phyloP scores from a whole-genome alignment of 2,797 vertebrate species.

The Sternarchorhynchus goeldii region DNA sequence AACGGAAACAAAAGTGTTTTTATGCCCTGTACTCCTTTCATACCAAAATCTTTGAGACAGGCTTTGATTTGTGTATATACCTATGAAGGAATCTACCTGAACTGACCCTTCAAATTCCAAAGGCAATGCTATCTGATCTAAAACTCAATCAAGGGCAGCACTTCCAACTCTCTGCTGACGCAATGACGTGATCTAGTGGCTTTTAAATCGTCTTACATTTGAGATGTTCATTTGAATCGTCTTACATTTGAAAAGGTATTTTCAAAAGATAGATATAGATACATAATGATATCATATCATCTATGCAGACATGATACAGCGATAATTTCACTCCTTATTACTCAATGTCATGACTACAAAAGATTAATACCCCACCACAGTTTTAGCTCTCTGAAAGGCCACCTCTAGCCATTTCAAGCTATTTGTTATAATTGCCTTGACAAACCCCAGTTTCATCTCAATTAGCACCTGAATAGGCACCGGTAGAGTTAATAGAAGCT shows the following conservation, averaged over 20 bases:
- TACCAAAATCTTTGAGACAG: background rate
- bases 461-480: slow-evolving; percentile 94
- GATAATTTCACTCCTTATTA: slow-evolving; percentile 93
- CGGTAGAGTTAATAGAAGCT: slow-evolving; percentile 87
- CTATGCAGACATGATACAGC: slow-evolving; percentile 86
- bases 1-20: background rate
- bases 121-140: slow-evolving; percentile 52
- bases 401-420: slow-evolving; percentile 92
- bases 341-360: slow-evolving; percentile 89
- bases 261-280: slow-evolving; percentile 71
- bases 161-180: slow-evolving; percentile 82
- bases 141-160: slow-evolving; percentile 74
- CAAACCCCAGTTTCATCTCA: slow-evolving; percentile 93
- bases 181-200: slow-evolving; percentile 79
- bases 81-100: slow-evolving; percentile 4
- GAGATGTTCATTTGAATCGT: slow-evolving; percentile 86
- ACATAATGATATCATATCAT: slow-evolving; percentile 88
- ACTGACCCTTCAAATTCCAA: background rate
- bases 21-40: background rate
- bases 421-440: slow-evolving; percentile 96
- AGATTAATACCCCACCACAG: slow-evolving; percentile 86
- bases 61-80: background rate
- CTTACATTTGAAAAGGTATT: slow-evolving; percentile 82
- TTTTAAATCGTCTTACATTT: slow-evolving; percentile 86
- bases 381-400: slow-evolving; percentile 86